Evolutionary conservation across 2,797 vertebrate species (phyloP).

Genomic region (Phrynocephalus forsythii): DNA sequence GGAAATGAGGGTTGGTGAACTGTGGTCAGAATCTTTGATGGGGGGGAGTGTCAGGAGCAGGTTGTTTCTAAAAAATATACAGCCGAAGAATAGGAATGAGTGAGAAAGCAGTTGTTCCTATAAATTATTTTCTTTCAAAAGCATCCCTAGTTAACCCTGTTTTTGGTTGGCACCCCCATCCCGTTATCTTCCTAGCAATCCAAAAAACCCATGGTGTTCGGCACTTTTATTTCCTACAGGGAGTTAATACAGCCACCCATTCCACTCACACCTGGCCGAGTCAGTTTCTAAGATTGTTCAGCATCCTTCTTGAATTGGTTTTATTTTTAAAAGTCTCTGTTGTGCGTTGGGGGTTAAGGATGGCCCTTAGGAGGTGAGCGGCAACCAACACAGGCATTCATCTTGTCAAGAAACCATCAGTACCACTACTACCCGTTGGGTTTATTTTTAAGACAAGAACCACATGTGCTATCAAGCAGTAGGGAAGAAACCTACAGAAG

Average conservation of each 20-base stretch:
- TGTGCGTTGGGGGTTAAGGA: neutral
- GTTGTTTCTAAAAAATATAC: neutral
- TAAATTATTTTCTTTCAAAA: neutral
- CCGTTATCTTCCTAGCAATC: neutral
- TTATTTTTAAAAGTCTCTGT: neutral
- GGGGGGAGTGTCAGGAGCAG: neutral
- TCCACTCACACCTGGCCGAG: too few species aligned
- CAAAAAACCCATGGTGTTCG: neutral
- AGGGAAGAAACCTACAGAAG: slow-evolving; percentile 40
- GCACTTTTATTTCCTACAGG: neutral
- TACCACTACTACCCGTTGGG: neutral
- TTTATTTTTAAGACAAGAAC: neutral
- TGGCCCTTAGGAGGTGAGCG: too few species aligned
- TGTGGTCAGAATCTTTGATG: too few species aligned
- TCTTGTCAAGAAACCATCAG: neutral
- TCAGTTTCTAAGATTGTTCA: neutral
- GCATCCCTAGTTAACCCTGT: neutral
- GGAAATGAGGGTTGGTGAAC: too few species aligned
- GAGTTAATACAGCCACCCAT: neutral
- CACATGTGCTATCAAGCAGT: neutral
- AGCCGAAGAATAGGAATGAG: neutral
- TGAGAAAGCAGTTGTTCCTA: neutral
- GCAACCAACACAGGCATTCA: neutral
- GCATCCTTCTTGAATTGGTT: neutral
- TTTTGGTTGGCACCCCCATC: neutral